These are phyloP conservation scores for Thamnophis sirtalis DNA, from an alignment of 2,113 vertebrate genomes.

Conservation along the genomic window DNA sequence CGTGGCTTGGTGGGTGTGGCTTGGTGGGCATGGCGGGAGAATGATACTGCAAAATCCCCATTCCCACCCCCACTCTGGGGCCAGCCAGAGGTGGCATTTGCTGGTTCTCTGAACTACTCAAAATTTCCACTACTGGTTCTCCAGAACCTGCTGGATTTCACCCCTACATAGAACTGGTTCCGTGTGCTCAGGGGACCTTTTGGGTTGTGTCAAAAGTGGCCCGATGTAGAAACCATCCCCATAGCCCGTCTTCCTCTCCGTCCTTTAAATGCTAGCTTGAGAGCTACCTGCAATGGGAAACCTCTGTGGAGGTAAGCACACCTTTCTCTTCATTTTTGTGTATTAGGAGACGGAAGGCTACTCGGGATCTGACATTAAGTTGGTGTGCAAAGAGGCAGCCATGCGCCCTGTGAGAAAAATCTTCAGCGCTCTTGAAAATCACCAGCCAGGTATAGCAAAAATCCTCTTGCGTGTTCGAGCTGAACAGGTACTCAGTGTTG, in stretches of 20 bases:
- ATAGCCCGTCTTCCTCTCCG: not conserved
- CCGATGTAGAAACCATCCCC: not conserved
- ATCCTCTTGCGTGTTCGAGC: not conserved
- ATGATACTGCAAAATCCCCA: too few species aligned
- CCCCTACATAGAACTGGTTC: not conserved
- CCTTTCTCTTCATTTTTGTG: not conserved
- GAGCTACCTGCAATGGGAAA: not conserved
- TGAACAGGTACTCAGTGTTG: not conserved
- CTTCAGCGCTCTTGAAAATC: constrained; percentile 83
- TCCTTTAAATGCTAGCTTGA: rapidly evolving
- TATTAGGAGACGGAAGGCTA: constrained; percentile 86
- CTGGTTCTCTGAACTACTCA: too few species aligned
- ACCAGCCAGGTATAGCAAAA: constrained; percentile 71
- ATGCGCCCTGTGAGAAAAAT: constrained; percentile 95
- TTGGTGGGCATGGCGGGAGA: too few species aligned
- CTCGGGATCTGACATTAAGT: constrained; percentile 89
- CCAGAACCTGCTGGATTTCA: too few species aligned
- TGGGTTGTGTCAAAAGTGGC: not conserved
- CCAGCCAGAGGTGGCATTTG: too few species aligned
- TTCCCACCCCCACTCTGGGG: too few species aligned
- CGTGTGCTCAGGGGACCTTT: not conserved
- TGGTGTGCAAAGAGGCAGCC: constrained; percentile 94
- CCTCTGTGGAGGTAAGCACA: not conserved
- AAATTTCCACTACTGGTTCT: too few species aligned
- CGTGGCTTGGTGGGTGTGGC: too few species aligned